Conservation (phyloP, 2,888 invertebrate genomes). For the Caenorhabditis zanzibari region DNA sequence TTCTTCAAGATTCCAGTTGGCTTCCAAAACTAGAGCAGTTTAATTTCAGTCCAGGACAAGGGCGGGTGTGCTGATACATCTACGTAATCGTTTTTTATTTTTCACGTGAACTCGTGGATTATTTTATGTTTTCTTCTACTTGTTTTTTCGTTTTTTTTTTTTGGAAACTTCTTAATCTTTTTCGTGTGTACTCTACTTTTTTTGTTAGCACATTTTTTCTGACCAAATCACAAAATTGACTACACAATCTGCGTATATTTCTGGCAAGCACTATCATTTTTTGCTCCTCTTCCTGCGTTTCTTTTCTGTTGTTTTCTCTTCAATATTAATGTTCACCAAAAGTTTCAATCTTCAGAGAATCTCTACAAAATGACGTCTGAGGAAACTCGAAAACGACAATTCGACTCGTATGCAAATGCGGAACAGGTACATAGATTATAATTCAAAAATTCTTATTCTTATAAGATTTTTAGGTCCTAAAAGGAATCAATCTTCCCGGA, state of each 20-base stretch:
- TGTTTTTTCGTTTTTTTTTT: not conserved
- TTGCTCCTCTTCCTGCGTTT: constrained; percentile 7
- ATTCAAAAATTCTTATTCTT: not conserved
- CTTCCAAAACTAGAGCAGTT: constrained; percentile 1
- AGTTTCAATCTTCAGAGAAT: not conserved
- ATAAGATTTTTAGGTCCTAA: not conserved
- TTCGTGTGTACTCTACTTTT: not conserved
- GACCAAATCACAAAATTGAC: constrained; percentile 13
- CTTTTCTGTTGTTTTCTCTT: not conserved
- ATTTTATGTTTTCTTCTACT: not conserved
- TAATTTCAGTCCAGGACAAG: not conserved
- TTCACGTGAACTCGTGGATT: not conserved
- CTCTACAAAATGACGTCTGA: not conserved
- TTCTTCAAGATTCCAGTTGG: not conserved
- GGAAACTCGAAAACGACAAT: constrained; percentile 8
- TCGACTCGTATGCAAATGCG: constrained; percentile 20
- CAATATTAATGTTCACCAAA: not conserved
- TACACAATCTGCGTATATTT: constrained; percentile 3
- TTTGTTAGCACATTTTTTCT: not conserved
- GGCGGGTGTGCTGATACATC: not conserved
- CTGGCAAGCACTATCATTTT: not conserved
- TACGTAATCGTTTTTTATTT: not conserved
- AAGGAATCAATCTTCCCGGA: constrained; percentile 19
- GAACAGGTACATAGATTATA: constrained; percentile 8
- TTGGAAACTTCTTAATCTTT: not conserved